phyloP scores from a whole-genome alignment of 2,888 invertebrate species.

The Pilophorus perplexus region DNA sequence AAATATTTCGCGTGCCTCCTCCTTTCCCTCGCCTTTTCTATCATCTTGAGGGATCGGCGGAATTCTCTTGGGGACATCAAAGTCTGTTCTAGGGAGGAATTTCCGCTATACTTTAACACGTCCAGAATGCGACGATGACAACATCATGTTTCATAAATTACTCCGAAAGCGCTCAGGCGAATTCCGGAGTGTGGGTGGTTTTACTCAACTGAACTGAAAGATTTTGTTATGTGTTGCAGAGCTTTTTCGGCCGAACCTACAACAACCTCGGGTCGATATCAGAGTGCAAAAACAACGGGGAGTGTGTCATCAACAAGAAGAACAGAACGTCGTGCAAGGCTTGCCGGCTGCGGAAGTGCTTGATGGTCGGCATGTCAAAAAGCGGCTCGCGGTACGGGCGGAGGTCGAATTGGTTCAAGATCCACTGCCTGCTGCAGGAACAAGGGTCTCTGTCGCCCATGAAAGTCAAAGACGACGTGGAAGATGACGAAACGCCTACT shows the following conservation, averaged over 20 bases:
- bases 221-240: slow-evolving; percentile 64
- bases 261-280: slow-evolving; percentile 85
- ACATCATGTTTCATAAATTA: no score
- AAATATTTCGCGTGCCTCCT: no score
- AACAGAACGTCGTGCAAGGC: slow-evolving; percentile 90
- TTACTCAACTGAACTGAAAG: no score
- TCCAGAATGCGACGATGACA: no score
- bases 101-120: no score
- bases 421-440: slow-evolving; percentile 83
- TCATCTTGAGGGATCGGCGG: no score
- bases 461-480: slow-evolving; percentile 44
- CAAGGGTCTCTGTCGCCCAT: slow-evolving; percentile 54
- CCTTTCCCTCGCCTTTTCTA: no score
- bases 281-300: slow-evolving; percentile 88
- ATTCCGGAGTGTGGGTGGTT: no score
- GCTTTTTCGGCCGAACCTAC: slow-evolving; percentile 88
- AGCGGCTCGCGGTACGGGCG: slow-evolving; percentile 86
- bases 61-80: no score
- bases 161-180: no score
- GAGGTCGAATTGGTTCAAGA: slow-evolving; percentile 91
- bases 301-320: slow-evolving; percentile 88
- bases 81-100: no score
- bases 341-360: slow-evolving; percentile 80
- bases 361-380: slow-evolving; percentile 87
- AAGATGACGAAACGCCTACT: slow-evolving; percentile 37